Evolutionary conservation across 37 sponge, comb jelly and placozoan species (phyloP).

Genomic region (Cladorhizidae sp.): DNA sequence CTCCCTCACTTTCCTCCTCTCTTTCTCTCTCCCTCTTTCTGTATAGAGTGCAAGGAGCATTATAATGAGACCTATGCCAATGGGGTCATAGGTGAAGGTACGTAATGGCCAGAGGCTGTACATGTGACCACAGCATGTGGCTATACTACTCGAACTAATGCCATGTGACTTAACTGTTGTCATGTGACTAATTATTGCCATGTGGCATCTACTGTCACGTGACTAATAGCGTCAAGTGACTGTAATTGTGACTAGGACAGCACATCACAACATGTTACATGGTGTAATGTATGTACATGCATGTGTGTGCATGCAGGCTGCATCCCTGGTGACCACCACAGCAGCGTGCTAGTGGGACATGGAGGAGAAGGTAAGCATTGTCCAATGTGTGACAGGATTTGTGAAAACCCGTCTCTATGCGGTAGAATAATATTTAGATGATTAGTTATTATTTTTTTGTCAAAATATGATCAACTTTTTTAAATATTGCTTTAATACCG

Average conservation of each 20-base stretch:
- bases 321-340: slow-evolving; percentile 47
- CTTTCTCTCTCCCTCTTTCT: neutral
- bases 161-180: neutral
- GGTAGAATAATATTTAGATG: too few relatives aligned
- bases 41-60: slow-evolving; percentile 75
- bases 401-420: too few relatives aligned
- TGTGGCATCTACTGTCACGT: neutral
- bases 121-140: neutral
- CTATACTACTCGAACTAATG: too few relatives aligned
- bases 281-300: too few relatives aligned
- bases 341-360: slow-evolving; percentile 34
- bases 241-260: too few relatives aligned
- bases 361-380: slow-evolving; percentile 71
- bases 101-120: neutral
- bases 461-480: too few relatives aligned
- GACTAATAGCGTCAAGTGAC: neutral
- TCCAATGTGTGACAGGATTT: too few relatives aligned
- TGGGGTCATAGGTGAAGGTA: slow-evolving; percentile 83
- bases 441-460: too few relatives aligned
- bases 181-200: too few relatives aligned
- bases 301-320: slow-evolving; percentile 28
- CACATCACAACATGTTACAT: too few relatives aligned
- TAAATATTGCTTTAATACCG: too few relatives aligned
- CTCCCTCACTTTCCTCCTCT: too few relatives aligned
- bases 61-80: slow-evolving; percentile 69